A percentile compares a stretch with the other conserved stretches of the same genome.
Conservation (phyloP, 1,140 invertebrate genomes). For the Drosophila equinoxialis region DNA sequence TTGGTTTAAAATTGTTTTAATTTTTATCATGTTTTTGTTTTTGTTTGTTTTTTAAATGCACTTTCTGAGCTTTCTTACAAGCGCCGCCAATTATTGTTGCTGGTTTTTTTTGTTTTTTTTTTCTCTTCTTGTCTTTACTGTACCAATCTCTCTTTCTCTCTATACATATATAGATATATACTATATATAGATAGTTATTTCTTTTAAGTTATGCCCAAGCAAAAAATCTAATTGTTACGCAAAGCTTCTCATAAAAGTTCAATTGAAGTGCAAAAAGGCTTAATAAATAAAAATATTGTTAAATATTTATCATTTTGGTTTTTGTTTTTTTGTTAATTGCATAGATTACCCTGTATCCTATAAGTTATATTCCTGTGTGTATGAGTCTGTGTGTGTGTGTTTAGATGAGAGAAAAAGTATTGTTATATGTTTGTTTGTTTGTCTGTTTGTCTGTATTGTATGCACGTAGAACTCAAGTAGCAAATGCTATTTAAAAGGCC, state of each 20-base stretch:
- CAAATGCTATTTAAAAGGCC: constrained; percentile 67
- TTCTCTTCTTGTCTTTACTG: constrained; percentile 47
- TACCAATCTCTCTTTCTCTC: not conserved
- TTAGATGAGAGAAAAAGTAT: constrained; percentile 36
- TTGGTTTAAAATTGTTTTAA: constrained; percentile 58
- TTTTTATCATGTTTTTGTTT: constrained; percentile 48
- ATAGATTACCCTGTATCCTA: constrained; percentile 83
- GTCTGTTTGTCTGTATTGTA: constrained; percentile 47
- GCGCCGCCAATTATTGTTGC: constrained; percentile 82
- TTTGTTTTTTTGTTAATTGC: constrained; percentile 71
- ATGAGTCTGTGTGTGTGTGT: not conserved
- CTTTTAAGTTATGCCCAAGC: constrained; percentile 60
- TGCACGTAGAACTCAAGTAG: constrained; percentile 23
- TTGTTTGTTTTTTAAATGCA: constrained; percentile 71
- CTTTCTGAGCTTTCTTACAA: constrained; percentile 82
- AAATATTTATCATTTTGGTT: constrained; percentile 31
- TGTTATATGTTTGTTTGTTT: too few relatives aligned
- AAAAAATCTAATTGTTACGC: constrained; percentile 69
- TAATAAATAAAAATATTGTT: constrained; percentile 42
- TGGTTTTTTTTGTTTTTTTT: constrained; percentile 50
- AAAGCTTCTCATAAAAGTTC: constrained; percentile 63
- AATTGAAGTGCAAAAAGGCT: constrained; percentile 58
- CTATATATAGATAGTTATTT: constrained; percentile 6
- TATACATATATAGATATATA: constrained; percentile 3
- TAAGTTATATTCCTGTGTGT: constrained; percentile 68